A percentile compares a stretch with the other conserved stretches of the same genome.
phyloP scores from a whole-genome alignment of 2,113 vertebrate species.

The Columba janthina region DNA sequence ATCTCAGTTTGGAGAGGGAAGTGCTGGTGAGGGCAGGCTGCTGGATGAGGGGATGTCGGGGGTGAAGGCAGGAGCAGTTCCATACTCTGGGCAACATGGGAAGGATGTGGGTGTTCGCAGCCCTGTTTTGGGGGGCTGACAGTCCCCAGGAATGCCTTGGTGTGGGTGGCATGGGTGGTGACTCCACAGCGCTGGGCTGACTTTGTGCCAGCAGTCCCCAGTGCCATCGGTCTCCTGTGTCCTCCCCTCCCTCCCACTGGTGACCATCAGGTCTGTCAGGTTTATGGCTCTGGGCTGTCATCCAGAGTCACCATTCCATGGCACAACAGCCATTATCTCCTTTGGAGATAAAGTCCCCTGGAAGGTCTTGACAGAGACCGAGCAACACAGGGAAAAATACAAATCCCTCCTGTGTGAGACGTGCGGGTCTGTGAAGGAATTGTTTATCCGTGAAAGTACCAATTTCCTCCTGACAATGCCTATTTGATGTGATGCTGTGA shows the following conservation, averaged over 20 bases:
- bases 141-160: neutral
- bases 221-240: neutral
- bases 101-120: neutral
- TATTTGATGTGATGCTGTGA: accelerated
- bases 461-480: neutral
- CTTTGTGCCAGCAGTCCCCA: neutral
- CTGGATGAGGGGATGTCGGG: accelerated
- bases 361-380: neutral
- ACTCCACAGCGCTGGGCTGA: accelerated
- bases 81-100: neutral
- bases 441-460: neutral
- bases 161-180: neutral
- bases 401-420: neutral
- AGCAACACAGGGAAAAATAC: neutral
- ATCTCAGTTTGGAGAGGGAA: neutral
- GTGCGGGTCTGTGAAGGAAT: neutral
- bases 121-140: neutral
- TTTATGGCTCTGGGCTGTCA: neutral
- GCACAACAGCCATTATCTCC: neutral
- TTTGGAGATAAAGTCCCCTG: neutral
- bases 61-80: neutral
- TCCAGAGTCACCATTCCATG: neutral
- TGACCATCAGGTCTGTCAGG: neutral
- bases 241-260: neutral
- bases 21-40: constrained; percentile 19